phyloP scores from a whole-genome alignment of 1,140 invertebrate genomes.

The Cydia amplana region DNA sequence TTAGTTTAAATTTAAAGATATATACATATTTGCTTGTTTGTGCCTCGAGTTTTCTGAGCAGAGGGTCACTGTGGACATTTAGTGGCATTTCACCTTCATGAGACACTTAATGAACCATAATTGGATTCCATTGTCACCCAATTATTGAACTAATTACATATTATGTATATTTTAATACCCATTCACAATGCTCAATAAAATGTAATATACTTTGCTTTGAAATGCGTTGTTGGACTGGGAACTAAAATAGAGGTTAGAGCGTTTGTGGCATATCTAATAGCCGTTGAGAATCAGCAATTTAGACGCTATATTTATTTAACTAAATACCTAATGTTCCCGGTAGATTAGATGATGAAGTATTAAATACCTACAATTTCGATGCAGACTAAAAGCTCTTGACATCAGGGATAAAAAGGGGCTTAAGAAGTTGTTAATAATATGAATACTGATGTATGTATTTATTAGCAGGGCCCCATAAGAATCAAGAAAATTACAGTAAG shows the following conservation, averaged over 20 bases:
- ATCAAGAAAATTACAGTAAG: too few relatives aligned
- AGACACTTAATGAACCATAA: constrained; percentile 1
- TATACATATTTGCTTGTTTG: not conserved
- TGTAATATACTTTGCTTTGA: not conserved
- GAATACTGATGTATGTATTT: too few relatives aligned
- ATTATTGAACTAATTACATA: not conserved
- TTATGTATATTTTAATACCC: not conserved
- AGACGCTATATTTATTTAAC: not conserved
- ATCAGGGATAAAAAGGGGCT: too few relatives aligned
- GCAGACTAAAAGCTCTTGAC: too few relatives aligned
- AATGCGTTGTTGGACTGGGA: not conserved
- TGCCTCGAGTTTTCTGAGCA: not conserved
- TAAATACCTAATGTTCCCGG: not conserved
- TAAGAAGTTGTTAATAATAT: too few relatives aligned
- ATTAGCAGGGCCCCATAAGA: too few relatives aligned
- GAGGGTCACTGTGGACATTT: not conserved
- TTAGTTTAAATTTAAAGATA: not conserved
- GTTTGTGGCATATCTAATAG: not conserved
- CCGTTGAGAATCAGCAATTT: not conserved
- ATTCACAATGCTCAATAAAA: constrained; percentile 4
- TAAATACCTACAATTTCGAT: too few relatives aligned
- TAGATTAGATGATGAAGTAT: not conserved
- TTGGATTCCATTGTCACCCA: constrained; percentile 16
- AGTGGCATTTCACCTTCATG: not conserved
- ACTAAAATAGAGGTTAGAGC: not conserved